A percentile compares a stretch with the other conserved stretches of the same genome.
These are phyloP conservation scores for Nannobrachium achirus DNA, from an alignment of 2,113 vertebrate species.

Conservation along the genomic window DNA sequence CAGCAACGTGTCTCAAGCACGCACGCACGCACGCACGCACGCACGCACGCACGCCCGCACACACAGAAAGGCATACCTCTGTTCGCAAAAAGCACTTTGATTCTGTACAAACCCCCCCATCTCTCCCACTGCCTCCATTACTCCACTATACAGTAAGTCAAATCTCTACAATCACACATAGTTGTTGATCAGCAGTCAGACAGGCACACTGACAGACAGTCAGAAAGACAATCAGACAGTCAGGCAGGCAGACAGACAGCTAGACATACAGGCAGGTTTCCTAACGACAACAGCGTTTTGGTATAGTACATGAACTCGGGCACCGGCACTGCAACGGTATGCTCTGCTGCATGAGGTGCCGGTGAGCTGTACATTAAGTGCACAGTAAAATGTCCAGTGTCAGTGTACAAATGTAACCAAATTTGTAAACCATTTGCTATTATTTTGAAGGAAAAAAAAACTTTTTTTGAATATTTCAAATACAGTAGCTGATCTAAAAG, in stretches of 20 bases:
- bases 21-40: not conserved
- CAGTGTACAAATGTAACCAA: too few relatives aligned
- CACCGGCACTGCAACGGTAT: constrained; percentile 37
- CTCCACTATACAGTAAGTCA: constrained; percentile 75
- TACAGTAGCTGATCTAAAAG: too few relatives aligned
- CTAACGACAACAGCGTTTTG: constrained; percentile 73
- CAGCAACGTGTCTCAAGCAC: constrained; percentile 20
- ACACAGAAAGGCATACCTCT: not conserved
- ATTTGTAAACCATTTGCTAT: too few relatives aligned
- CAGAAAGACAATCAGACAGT: constrained; percentile 40
- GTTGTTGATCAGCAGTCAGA: constrained; percentile 67
- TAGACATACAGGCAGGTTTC: constrained; percentile 84
- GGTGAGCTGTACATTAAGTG: too few relatives aligned
- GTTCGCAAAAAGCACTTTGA: constrained; percentile 69
- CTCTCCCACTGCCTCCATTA: constrained; percentile 33
- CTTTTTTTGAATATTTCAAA: too few relatives aligned
- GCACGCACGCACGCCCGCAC: constrained; percentile 4
- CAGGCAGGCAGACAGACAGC: too few relatives aligned
- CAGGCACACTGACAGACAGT: constrained; percentile 44
- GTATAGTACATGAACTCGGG: constrained; percentile 73
- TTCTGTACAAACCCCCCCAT: constrained; percentile 64
- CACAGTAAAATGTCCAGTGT: too few relatives aligned
- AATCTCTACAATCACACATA: constrained; percentile 74
- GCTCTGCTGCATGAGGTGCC: too few relatives aligned
- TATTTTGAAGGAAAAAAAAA: too few relatives aligned